A percentile compares a stretch with the other conserved stretches of the same genome.
Conservation (phyloP, 2,113 vertebrate genomes). For the Typhlomys cinereus region DNA sequence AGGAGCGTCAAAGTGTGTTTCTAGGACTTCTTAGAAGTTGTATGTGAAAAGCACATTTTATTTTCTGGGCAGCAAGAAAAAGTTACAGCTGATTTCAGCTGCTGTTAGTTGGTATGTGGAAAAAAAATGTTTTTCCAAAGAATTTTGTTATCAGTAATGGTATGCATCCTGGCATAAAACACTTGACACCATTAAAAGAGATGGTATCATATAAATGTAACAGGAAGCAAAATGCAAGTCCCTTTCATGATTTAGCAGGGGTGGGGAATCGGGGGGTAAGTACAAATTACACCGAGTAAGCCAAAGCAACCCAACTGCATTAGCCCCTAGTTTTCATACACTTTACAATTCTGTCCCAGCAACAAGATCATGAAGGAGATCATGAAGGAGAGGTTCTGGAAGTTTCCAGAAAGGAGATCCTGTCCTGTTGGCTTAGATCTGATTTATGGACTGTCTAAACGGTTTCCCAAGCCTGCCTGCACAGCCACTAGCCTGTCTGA, state of each 20-base stretch:
- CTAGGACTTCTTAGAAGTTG: conserved; percentile 32
- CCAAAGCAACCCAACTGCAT: conserved; percentile 52
- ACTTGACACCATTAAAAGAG: conserved; percentile 61
- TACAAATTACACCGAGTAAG: conserved; percentile 63
- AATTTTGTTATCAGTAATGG: conserved; percentile 67
- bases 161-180: conserved; percentile 42
- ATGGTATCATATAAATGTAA: conserved; percentile 56
- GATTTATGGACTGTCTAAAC: conserved; percentile 77
- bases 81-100: conserved; percentile 70
- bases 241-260: conserved; percentile 59
- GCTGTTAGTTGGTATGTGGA: conserved; percentile 54
- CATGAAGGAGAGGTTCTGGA: conserved; percentile 30
- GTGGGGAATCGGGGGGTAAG: no score
- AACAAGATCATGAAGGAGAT: conserved; percentile 55
- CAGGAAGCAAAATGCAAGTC: conserved; percentile 31
- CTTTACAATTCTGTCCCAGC: conserved; percentile 50
- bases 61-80: conserved; percentile 40
- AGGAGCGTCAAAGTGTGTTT: neutral
- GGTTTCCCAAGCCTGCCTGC: conserved; percentile 63
- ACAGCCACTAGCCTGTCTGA: conserved; percentile 49
- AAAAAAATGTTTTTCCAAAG: conserved; percentile 20
- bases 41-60: conserved; percentile 34
- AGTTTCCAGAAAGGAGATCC: conserved; percentile 50
- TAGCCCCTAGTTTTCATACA: conserved; percentile 25
- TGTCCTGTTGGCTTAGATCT: conserved; percentile 57